These are phyloP conservation scores for Lates calcarifer DNA, from an alignment of 2,113 vertebrate genomes.

Conservation along the genomic window DNA sequence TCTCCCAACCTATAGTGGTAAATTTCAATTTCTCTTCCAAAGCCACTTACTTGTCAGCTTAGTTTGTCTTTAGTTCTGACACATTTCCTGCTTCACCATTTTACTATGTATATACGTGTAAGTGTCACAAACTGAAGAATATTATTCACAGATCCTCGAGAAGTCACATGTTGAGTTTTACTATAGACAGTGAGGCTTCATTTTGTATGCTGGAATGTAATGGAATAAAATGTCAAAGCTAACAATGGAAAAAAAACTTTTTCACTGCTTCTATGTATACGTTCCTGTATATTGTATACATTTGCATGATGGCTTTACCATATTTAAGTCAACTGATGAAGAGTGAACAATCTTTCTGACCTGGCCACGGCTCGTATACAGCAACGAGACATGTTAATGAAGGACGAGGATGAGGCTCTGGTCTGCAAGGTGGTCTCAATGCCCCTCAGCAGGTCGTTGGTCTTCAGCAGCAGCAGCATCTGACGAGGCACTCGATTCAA, in stretches of 20 bases:
- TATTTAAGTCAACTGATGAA: too few relatives aligned
- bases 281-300: too few relatives aligned
- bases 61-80: constrained; percentile 27
- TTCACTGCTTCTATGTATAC: too few relatives aligned
- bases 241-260: too few relatives aligned
- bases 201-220: neutral
- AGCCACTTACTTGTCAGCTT: constrained; percentile 30
- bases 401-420: constrained; percentile 92
- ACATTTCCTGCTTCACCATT: neutral
- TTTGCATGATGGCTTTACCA: too few relatives aligned
- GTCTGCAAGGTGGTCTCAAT: constrained; percentile 92
- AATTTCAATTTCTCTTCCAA: constrained; percentile 29
- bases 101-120: neutral
- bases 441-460: constrained; percentile 95
- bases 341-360: constrained; percentile 70
- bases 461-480: constrained; percentile 97
- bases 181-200: neutral
- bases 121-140: neutral
- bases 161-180: neutral
- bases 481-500: constrained; percentile 92
- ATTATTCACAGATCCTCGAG: neutral
- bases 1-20: neutral
- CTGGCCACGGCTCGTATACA: constrained; percentile 89
- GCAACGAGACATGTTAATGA: constrained; percentile 98
- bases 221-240: too few relatives aligned